A percentile compares a stretch with the other conserved stretches of the same genome.
Conservation (phyloP, 2,797 vertebrate species). For the Menidia menidia region DNA sequence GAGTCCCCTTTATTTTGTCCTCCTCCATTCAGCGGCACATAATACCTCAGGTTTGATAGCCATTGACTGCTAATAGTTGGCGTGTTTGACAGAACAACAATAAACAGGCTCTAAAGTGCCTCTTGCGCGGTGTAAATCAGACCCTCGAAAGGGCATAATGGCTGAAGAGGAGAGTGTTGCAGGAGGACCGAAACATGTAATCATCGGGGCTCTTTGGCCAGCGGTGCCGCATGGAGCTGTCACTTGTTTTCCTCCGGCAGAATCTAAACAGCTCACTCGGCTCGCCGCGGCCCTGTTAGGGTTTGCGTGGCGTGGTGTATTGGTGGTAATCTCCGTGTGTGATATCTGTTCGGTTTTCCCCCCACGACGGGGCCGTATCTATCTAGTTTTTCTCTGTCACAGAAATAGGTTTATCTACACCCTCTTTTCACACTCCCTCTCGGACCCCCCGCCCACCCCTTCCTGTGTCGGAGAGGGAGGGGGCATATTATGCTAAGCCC, state of each 20-base stretch:
- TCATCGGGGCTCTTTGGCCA: constrained; percentile 56
- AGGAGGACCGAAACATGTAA: constrained; percentile 74
- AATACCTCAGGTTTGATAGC: constrained; percentile 64
- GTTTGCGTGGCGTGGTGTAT: constrained; percentile 41
- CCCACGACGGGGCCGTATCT: constrained; percentile 56
- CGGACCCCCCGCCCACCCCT: constrained; percentile 46
- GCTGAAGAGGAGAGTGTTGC: constrained; percentile 58
- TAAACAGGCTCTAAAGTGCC: constrained; percentile 27
- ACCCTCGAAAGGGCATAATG: constrained; percentile 62
- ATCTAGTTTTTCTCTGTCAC: constrained; percentile 66
- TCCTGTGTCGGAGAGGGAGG: constrained; percentile 69
- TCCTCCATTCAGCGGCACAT: constrained; percentile 55
- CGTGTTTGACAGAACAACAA: constrained; percentile 46
- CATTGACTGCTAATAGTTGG: constrained; percentile 69
- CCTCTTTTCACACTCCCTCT: constrained; percentile 72
- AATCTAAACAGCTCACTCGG: constrained; percentile 56
- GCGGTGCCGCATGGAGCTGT: constrained; percentile 56
- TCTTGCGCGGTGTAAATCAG: constrained; percentile 64
- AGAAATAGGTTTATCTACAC: constrained; percentile 79
- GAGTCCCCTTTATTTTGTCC: constrained; percentile 21
- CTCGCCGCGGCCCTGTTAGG: constrained; percentile 58
- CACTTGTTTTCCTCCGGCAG: constrained; percentile 66
- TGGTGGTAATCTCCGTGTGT: constrained; percentile 63
- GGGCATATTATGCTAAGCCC: constrained; percentile 98
- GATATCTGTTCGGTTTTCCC: constrained; percentile 58